A percentile compares a stretch with the other conserved stretches of the same genome.
Evolutionary conservation across 2,113 vertebrate genomes (phyloP).

Genomic region (Rhegmatorhina hoffmannsi): DNA sequence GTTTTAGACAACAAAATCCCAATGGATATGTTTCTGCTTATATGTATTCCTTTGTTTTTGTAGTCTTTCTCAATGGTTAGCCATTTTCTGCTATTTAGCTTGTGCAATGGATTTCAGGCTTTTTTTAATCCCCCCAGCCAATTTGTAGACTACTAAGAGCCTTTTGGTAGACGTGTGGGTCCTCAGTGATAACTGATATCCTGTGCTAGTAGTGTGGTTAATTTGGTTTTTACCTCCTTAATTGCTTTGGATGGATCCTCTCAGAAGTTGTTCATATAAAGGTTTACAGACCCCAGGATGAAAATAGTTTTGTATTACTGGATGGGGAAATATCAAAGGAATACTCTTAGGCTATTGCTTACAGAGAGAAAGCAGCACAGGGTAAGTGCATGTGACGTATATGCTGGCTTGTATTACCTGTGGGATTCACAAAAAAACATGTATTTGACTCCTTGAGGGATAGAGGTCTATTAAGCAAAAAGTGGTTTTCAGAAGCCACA

Average conservation of each 20-base stretch:
- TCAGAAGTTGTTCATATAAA: neutral
- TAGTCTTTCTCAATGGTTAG: neutral
- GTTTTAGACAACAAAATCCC: neutral
- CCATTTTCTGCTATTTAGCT: neutral
- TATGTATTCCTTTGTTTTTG: neutral
- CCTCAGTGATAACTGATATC: neutral
- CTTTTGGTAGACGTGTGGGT: neutral
- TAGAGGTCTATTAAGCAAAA: neutral
- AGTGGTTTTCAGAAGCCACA: neutral
- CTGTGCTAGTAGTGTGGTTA: neutral
- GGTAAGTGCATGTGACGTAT: neutral
- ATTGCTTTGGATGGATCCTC: neutral
- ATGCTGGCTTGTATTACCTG: neutral
- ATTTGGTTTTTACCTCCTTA: neutral
- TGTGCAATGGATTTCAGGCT: neutral
- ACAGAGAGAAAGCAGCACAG: neutral
- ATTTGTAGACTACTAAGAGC: neutral
- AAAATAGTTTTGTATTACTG: neutral
- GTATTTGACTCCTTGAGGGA: neutral
- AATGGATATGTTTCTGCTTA: neutral
- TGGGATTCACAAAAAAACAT: neutral
- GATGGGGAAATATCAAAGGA: neutral
- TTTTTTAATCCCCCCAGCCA: neutral
- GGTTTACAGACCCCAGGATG: neutral
- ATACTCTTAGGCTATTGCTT: neutral